A percentile compares a stretch with the other conserved stretches of the same genome.
These are phyloP conservation scores for Dasyornis broadbenti DNA, from an alignment of 2,113 vertebrate species.

Conservation along the genomic window DNA sequence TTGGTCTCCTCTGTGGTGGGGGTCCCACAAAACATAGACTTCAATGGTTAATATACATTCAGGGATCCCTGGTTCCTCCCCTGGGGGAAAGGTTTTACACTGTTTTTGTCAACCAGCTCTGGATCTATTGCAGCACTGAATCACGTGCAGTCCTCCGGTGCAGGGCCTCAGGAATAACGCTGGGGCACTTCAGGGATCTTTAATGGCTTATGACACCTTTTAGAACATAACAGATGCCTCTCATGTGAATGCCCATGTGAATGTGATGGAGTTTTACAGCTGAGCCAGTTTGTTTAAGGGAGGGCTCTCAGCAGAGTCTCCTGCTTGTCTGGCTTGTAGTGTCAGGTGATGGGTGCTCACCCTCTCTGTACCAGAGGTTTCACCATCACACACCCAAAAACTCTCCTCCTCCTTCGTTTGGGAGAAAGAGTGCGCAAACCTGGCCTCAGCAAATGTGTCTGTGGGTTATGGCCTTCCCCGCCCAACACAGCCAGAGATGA, in stretches of 20 bases:
- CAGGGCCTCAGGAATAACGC: background rate
- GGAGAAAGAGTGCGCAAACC: background rate
- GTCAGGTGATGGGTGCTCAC: background rate
- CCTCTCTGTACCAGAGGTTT: background rate
- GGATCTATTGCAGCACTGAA: background rate
- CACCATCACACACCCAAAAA: background rate
- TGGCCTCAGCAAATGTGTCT: background rate
- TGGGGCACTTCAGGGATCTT: background rate
- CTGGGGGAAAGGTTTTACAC: background rate
- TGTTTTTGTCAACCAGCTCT: background rate
- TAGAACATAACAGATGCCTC: too few species aligned
- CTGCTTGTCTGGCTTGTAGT: background rate
- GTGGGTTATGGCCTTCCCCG: background rate
- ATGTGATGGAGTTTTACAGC: too few species aligned
- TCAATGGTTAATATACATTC: background rate
- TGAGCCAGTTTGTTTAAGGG: background rate
- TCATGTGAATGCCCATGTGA: too few species aligned
- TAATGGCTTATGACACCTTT: background rate
- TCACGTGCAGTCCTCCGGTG: accelerated
- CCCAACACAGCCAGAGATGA: background rate
- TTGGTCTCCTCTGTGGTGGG: too few species aligned
- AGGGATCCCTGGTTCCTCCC: background rate
- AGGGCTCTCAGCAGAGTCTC: background rate
- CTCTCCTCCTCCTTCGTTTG: background rate
- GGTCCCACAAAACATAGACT: background rate